Base-by-base conservation (phyloP, 2,888 invertebrate genomes). In the Lithophane semibrunnea region DNA sequence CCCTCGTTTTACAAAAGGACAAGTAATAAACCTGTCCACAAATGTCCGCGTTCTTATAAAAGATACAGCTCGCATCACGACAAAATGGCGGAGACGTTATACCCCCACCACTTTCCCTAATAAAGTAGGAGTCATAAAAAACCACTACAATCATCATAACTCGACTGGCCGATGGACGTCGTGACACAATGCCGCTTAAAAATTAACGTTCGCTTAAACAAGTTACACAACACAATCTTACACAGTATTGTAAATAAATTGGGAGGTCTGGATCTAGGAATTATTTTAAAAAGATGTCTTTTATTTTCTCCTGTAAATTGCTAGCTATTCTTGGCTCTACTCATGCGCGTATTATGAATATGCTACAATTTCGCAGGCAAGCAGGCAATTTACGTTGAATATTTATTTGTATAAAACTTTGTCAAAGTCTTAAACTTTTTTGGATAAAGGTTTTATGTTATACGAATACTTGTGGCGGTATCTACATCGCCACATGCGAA, bases 141-240 rank as follows among this genome's bases (percentile, higher is more conserved):
- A 91, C 92, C 96, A 96, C 96, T 96, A 95, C 95, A 96, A 96
- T 96, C 96, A 96, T 95, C 94, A 95, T 96, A 96, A 96, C 94
- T 91, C 88, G 90, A 85, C 86, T 80, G 86, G 85, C 87, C 88
- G 88, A 89, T 88, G 92, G 93, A 91, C 91, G 85, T 77, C 83
- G 80, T 74, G 82, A 85, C 90, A 91, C 90, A 91, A 89, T 86
- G 89, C 87, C 92, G 79, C 91, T 95, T 92, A 94, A 95, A 95
- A 94, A 95, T 96, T 94, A 94, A 95, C 90, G 91, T 87, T 84
- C 75, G 85, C 87, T 83, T 80, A 80, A 83, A 81, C 71, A 79
- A 80, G 86, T 83, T 83, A 80, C 85, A 83, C 68, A 80, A 80
- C 83, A 73, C 56, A 84, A 88, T 82, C 81, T 80, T 79, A 79